Evolutionary conservation across 2,888 invertebrate species (phyloP).

Genomic region (Alitta virens): DNA sequence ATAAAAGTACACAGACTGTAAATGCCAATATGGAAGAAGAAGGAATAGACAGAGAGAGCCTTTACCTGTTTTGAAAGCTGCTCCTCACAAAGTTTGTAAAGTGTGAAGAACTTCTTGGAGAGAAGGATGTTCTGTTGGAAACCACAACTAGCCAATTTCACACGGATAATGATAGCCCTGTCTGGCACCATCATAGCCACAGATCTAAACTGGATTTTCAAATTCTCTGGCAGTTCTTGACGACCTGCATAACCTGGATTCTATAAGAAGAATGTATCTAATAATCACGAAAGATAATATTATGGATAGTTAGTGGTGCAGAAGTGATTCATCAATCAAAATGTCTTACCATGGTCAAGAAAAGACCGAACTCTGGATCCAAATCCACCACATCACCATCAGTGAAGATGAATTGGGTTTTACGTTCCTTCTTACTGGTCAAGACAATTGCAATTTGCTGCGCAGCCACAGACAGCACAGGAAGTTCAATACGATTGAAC

Average conservation of each 20-base stretch:
- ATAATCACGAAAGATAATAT: too few relatives aligned
- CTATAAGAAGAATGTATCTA: slow-evolving; percentile 60
- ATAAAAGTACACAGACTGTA: too few relatives aligned
- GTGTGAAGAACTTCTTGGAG: slow-evolving; percentile 91
- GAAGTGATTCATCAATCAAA: neutral
- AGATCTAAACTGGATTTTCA: slow-evolving; percentile 95
- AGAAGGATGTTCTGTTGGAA: slow-evolving; percentile 92
- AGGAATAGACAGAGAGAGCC: too few relatives aligned
- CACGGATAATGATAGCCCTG: slow-evolving; percentile 92
- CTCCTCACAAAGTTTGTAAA: slow-evolving; percentile 95
- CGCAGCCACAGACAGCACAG: slow-evolving; percentile 91
- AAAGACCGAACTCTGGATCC: slow-evolving; percentile 95
- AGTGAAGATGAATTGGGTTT: slow-evolving; percentile 84
- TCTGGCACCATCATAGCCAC: slow-evolving; percentile 99
- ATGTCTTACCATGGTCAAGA: slow-evolving; percentile 86
- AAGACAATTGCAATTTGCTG: slow-evolving; percentile 92
- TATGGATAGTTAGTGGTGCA: too few relatives aligned
- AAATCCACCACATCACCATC: slow-evolving; percentile 91
- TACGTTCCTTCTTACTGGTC: slow-evolving; percentile 89
- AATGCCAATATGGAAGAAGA: too few relatives aligned
- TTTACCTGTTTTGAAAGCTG: slow-evolving; percentile 89
- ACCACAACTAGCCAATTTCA: slow-evolving; percentile 92
- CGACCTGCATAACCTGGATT: slow-evolving; percentile 97
- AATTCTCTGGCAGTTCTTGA: slow-evolving; percentile 92
- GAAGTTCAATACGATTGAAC: slow-evolving; percentile 89